Base-by-base conservation (phyloP, 1,140 invertebrate species). In the Temnothorax nylanderi region DNA sequence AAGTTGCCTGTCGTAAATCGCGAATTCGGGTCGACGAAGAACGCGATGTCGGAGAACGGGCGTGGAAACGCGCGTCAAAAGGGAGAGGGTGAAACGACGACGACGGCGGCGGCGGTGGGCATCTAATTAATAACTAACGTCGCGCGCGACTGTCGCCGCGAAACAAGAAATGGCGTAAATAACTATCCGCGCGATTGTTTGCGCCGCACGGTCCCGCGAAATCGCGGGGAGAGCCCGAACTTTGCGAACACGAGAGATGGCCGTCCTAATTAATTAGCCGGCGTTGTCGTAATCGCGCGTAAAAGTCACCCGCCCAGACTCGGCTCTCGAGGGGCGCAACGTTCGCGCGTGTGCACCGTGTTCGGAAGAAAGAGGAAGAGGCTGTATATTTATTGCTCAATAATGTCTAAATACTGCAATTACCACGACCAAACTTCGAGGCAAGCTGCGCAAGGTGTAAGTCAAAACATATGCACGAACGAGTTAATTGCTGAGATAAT, bases 81-180 rank as follows among this genome's bases (percentile, higher is more conserved):
- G 76, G 44, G 82, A 58, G 80, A 62, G 54, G 21, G 41, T 7
- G 56, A 80, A 51, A 69, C 47, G 47, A 80, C 72, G 44, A 13
- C 32, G 34, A 62, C 13, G 44, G 13, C 64, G 32, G 11, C 69
- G 80, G 26, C 54, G 67, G 65, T 26, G 62, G 67, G 47, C 54
- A 75, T 71, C 74, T 89, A 89, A 89, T 89, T 89, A 89, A 86
- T 89, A 88, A 89, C 82, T 62, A 86, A 26, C 69, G 44, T 69
- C 71, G 58, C 69, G 34, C 18, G 58, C 34, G 75, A 74, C 69
- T 85, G 87, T 69, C 87, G 49, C 58, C 21, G 26, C 34, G 65
- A 77, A 74, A 86, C 75, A 86, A 67, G 88, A 47, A 77, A 86
- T 54, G 34, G 10, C 69, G 69, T 84, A 84, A 84, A 75, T 84